These are phyloP conservation scores for Selenia dentaria DNA, from an alignment of 2,888 invertebrate species.

Conservation along the genomic window DNA sequence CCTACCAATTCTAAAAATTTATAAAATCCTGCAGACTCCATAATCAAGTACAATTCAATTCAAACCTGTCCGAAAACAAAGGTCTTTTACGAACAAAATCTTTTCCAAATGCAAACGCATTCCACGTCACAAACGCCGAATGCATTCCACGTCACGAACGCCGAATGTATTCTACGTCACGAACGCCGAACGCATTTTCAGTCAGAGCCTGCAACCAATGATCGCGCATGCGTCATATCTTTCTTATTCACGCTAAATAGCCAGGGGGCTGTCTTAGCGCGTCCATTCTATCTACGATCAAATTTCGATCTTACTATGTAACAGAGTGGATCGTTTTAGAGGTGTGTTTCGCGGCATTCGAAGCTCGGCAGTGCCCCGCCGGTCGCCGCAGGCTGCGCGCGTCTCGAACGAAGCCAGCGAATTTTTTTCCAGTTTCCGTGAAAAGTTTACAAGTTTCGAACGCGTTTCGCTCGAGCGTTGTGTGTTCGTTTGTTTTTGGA, in stretches of 20 bases:
- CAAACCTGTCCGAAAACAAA: conserved; percentile 2
- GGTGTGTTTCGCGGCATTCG: conserved; percentile 35
- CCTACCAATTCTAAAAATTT: too few species aligned
- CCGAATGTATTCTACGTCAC: conserved; percentile 17
- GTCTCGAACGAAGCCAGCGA: conserved; percentile 32
- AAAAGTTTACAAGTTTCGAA: conserved; percentile 67
- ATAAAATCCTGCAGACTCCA: too few species aligned
- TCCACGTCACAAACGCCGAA: too few species aligned
- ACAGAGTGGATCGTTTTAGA: conserved; percentile 69
- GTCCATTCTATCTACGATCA: conserved; percentile 73
- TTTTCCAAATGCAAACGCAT: neutral
- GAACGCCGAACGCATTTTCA: conserved; percentile 17
- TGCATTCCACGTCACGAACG: neutral
- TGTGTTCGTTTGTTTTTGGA: conserved; percentile 16
- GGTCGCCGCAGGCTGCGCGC: conserved; percentile 54
- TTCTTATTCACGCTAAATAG: conserved; percentile 60
- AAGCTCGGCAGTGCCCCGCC: conserved; percentile 57
- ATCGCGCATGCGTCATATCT: conserved; percentile 67
- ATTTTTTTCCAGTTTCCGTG: conserved; percentile 37
- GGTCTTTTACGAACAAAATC: conserved; percentile 1
- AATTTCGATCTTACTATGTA: conserved; percentile 82
- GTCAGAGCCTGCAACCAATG: conserved; percentile 60
- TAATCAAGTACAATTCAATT: too few species aligned
- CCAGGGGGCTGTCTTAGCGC: conserved; percentile 72
- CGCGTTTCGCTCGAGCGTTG: conserved; percentile 35